Evolutionary conservation across 2,113 vertebrate genomes (phyloP), one percentile per base, ranked within the genome.

Genomic region (Chloropsis hardwickii): DNA sequence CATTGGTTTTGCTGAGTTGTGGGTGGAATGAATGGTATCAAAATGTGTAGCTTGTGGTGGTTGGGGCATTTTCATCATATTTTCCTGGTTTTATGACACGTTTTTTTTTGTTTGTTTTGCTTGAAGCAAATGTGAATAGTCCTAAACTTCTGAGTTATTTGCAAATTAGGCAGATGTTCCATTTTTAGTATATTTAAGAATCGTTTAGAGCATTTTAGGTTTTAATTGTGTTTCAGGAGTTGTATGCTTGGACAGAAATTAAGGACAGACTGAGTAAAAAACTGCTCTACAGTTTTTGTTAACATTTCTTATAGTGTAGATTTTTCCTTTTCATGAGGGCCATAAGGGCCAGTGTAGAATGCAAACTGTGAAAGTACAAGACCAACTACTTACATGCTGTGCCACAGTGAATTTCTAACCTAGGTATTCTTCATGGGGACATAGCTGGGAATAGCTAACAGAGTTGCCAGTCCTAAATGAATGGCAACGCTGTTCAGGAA

Each of bases 401-500:
- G 16, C 48, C 78, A n/a, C 17, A 50, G 15, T 23, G 54, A 40
- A 27, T 73, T 88, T 83, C 72, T 80, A 53, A 76, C 19, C 16
- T 4, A 28, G 20, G 5, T 60, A 13, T 47, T 72, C 42, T 56
- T 83, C 17, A 42, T n/a, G 42, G 57, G 19, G 5, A 8, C 17
- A 19, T 17, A 57, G 40, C 1, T 76, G 18, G 29, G 28, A 77
- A 64, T 3, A 67, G 58, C 28, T 57, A 23, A 79, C 10, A 58
- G 39, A 62, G 33, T 8, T 76, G 18, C 9, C 29, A 35, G 5
- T 42, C 18, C 45, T 83, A 18, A 60, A 64, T 39, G 50, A 27
- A 69, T 40, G 27, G 14, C 33, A 47, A 3, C 1, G 3, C 13
- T 76, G 42, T 40, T 56, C 0, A 0, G 27, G 44, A 80, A 56